Evolutionary conservation across 53 echinoderm and acorn worm genomes (phyloP), one percentile per base, ranked within the genome.

Genomic region (Paracentrotus lividus): DNA sequence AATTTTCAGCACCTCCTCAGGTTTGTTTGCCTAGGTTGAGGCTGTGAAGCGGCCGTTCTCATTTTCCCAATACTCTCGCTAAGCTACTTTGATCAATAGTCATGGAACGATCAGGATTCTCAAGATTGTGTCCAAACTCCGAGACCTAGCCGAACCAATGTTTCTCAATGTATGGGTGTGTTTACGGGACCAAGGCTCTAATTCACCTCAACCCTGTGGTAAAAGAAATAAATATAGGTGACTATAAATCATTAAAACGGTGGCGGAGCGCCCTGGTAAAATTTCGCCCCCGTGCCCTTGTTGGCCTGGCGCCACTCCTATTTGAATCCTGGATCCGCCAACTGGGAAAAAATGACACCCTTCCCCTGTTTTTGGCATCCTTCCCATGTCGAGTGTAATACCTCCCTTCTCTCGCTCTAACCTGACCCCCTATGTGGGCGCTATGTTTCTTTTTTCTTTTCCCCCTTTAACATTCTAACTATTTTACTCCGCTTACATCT

Each of bases 131-230:
- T 61, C 88, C 23, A 88, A 7, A 8, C 88, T 1, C 88, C 88
- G 8, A 88, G 14, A 38, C 49, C 64, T 1, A 60, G 21, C 20
- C 64, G 24, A 21, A 40, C 40, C 27, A 88, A 14, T 42, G 38
- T 61, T 9, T 88, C 64, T n/a, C n/a, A n/a, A 21, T 44, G 59
- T 27, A 88, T 88, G 42, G 88, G 60, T 40, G 88, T 88, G 64
- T 88, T 65, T 0, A 88, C 88, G 21, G 88, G 88, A 36, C 88
- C 88, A 45, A 65, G 88, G n/a, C n/a, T n/a, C 42, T 88, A 61
- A n/a, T 61, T 60, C 23, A 88, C 40, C 14, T 65, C 64, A 8
- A 88, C 88, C 59, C 88, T 88, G 8, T 21, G 21, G 2, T 6
- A 12, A 51, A 59, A 59, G 20, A 23, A 59, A 7, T 21, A 85